Evolutionary conservation across 2,888 invertebrate genomes (phyloP).

Genomic region (Caenorhabditis sulstoni): DNA sequence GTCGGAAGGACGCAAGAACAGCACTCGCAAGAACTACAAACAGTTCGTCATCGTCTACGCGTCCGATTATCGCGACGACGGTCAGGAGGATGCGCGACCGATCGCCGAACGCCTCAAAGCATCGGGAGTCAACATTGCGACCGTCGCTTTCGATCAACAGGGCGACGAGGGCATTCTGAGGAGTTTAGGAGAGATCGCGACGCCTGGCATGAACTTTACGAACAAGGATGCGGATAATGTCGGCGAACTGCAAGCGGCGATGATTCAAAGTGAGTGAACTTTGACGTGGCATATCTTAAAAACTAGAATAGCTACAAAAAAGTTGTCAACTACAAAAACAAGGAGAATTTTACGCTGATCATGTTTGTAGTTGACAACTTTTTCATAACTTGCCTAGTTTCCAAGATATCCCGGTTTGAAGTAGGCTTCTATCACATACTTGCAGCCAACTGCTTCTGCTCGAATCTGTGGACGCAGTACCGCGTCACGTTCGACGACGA

Average conservation of each 20-base stretch:
- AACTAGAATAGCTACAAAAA: too few species aligned
- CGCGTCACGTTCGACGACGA: slow-evolving; percentile 15
- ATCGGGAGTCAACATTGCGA: slow-evolving; percentile 50
- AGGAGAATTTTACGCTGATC: too few species aligned
- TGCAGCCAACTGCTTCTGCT: slow-evolving; percentile 64
- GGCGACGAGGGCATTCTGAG: slow-evolving; percentile 39
- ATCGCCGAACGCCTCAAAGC: slow-evolving; percentile 53
- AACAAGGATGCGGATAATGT: slow-evolving; percentile 42
- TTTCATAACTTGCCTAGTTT: too few species aligned
- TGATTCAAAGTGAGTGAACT: slow-evolving; percentile 44
- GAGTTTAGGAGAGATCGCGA: slow-evolving; percentile 48
- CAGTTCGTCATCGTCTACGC: slow-evolving; percentile 45
- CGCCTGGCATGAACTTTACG: slow-evolving; percentile 49
- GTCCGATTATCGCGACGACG: slow-evolving; percentile 43
- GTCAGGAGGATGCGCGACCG: slow-evolving; percentile 51
- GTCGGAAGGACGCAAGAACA: slow-evolving; percentile 13
- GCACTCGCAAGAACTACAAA: slow-evolving; percentile 31
- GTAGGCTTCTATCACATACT: background rate
- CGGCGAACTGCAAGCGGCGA: slow-evolving; percentile 50
- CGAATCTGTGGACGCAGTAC: slow-evolving; percentile 53
- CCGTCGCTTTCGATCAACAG: slow-evolving; percentile 58
- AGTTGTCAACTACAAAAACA: too few species aligned
- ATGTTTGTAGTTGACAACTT: too few species aligned
- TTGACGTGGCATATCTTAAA: too few species aligned
- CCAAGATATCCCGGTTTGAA: too few species aligned